Evolutionary conservation across 37 sponge, comb jelly and placozoan genomes (phyloP), one percentile per base, ranked within the genome.

Genomic region (Chondrilla cf. caribensis): DNA sequence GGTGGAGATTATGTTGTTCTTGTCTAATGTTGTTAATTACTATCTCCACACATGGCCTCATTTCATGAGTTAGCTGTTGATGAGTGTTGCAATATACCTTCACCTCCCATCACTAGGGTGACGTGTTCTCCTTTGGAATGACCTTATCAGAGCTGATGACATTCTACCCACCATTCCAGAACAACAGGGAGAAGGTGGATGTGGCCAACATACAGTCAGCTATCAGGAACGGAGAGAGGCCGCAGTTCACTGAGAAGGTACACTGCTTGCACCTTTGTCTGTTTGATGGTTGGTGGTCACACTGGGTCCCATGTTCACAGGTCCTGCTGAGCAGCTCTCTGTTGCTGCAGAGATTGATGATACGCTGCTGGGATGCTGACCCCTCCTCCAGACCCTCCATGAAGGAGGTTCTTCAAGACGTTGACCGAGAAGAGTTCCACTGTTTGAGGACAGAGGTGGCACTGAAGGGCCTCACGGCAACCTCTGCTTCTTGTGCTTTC

Each of bases 111-210:
- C 39, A 58, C 0, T 36, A 96, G 91, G 91, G 90, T 47, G 96
- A 96, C 84, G 90, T 96, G 32, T 96, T 96, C 86, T 94, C 93
- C 11, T 93, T 82, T 67, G 96, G 93, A 0, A 96, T 96, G 93
- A 82, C 84, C 15, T 37, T 96, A 37, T 96, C 84, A 38, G 93
- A 96, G 80, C 39, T 96, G 44, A 71, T 93, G 22, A 87, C 85
- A 36, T 79, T 75, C 8, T 57, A 66, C 0, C 71, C 84, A 25
- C 96, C 96, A 9, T 96, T 90, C 67, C 66, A 62, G 35, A 80
- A 51, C 36, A 60, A 24, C 22, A 54, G 37, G 6, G 64, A 80
- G 21, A 60, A 80, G 64, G 8, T 55, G 57, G 58, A 59, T 58
- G 65, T 58, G 32, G 60, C 81, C 40, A 29, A 26, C 7, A 40